phyloP scores from a whole-genome alignment of 2,888 invertebrate species.

The Chloroclystis v-ata region DNA sequence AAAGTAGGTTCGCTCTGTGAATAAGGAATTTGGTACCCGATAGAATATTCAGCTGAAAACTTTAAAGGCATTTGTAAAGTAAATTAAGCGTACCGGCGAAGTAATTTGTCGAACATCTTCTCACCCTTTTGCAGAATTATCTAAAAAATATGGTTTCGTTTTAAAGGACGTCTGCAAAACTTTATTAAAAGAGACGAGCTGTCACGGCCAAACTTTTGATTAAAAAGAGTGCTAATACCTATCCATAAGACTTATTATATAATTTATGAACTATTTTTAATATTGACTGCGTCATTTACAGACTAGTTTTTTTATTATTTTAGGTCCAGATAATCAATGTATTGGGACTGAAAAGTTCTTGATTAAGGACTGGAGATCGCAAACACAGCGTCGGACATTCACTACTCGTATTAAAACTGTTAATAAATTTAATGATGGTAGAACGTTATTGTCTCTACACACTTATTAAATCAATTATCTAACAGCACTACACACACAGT shows the following conservation, averaged over 20 bases:
- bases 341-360: no score
- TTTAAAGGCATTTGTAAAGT: conserved; percentile 62
- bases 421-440: no score
- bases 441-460: no score
- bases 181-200: conserved; percentile 21
- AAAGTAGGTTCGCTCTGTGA: conserved; percentile 22
- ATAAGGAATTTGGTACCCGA: conserved; percentile 37
- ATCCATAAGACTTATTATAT: conserved; percentile 13
- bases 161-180: conserved; percentile 20
- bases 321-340: no score
- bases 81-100: conserved; percentile 58
- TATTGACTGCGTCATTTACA: no score
- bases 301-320: no score
- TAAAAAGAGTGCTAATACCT: conserved; percentile 11
- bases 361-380: no score
- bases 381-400: no score
- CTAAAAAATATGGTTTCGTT: conserved; percentile 27
- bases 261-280: no score
- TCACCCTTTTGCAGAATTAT: conserved; percentile 25
- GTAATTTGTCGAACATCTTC: conserved; percentile 58
- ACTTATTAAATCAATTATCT: no score
- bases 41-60: conserved; percentile 48
- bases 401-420: no score
- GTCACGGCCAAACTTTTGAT: conserved; percentile 19
- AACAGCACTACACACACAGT: no score